These are phyloP conservation scores for human (Homo sapiens) DNA, from an alignment of 2,113 vertebrate genomes.

Conservation along the genomic window DNA sequence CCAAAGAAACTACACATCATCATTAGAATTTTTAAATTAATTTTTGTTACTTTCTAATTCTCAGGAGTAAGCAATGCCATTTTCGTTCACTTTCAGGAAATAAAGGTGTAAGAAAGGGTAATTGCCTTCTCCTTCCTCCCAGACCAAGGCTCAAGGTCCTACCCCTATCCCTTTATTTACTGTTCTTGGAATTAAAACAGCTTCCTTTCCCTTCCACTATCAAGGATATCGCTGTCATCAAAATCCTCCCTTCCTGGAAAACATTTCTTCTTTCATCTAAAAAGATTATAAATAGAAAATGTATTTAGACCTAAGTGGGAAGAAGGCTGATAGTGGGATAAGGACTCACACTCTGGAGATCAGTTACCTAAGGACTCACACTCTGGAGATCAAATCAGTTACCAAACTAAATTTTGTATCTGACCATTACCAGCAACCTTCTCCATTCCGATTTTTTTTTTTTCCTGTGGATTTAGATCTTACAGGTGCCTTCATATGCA, in stretches of 20 bases:
- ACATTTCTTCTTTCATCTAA: neutral
- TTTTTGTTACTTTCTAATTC: constrained; percentile 1
- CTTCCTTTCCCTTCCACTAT: neutral
- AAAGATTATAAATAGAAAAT: constrained; percentile 31
- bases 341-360: neutral
- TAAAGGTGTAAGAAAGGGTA: neutral
- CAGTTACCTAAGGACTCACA: neutral
- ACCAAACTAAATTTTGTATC: neutral
- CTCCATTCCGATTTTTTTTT: neutral
- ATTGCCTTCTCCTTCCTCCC: neutral
- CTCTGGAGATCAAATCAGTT: neutral
- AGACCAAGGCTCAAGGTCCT: neutral
- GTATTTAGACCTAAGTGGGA: neutral
- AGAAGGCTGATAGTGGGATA: neutral
- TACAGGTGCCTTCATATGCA: neutral
- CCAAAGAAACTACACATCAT: neutral
- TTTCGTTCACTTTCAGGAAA: neutral
- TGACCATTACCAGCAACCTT: neutral
- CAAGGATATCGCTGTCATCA: neutral
- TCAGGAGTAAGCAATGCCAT: neutral
- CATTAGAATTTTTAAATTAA: neutral
- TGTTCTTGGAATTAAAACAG: neutral
- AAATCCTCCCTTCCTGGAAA: constrained; percentile 27
- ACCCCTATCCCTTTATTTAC: neutral
- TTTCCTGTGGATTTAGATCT: neutral